Evolutionary conservation across 1,140 invertebrate genomes (phyloP), one percentile per base, ranked within the genome.

Genomic region (Stratiolaelaps scimitus): DNA sequence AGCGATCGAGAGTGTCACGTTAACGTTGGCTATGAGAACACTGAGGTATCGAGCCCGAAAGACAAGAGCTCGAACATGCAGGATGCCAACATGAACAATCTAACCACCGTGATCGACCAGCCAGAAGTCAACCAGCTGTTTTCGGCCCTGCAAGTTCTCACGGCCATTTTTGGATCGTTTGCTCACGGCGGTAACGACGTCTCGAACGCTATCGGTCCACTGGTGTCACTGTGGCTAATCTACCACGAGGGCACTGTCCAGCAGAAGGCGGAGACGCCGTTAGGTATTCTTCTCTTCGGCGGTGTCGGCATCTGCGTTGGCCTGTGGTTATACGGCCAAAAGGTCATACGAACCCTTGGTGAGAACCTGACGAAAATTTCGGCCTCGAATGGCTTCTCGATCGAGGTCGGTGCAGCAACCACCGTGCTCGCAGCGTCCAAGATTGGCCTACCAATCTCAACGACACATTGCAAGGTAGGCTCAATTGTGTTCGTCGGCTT

Each of bases 151-250:
- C 34, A 40, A 40, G 10, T 43, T 92, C 70, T 98, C 29, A 98
- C 94, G 0, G 95, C 95, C 0, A 85, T 88, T 20, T 98, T 98
- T 78, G 93, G 92, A 0, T 91, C 92, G 67, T 98, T 98, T 76
- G 95, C 94, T 47, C 95, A 98, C 74, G 95, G 94, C 44, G 94
- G 92, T 23, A 98, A 98, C 77, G 94, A 98, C 79, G 93, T 98
- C 43, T 92, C 70, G 69, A 70, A 71, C 78, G 92, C 92, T 0
- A 96, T 98, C 71, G 93, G 93, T 10, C 94, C 93, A 0, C 78
- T 97, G 19, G 89, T 97, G 60, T 91, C 88, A 77, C 34, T 40
- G 10, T 40, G 34, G 34, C 34, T 92, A 89, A 85, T 23, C 81
- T 98, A 77, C 69, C 67, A 72, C 34, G 86, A 89, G 70, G 86